Conservation (phyloP, 2,797 vertebrate species). For the Typhlichthys eigenmanni region DNA sequence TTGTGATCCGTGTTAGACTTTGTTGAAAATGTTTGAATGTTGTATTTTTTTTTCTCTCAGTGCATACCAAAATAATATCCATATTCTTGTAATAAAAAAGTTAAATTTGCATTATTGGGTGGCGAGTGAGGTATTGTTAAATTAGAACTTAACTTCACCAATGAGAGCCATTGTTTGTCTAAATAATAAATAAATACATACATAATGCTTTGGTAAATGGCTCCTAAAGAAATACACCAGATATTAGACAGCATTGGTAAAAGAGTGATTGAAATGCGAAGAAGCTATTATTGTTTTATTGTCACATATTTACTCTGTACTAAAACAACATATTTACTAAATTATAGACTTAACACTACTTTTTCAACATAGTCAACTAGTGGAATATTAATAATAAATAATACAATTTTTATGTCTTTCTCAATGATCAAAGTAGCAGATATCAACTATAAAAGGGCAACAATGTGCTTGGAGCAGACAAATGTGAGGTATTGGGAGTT, state of each 20-base stretch:
- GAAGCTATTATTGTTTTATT: constrained; percentile 62
- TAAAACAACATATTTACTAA: constrained; percentile 64
- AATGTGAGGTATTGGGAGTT: too few relatives aligned
- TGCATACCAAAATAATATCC: constrained; percentile 70
- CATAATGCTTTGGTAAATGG: neutral
- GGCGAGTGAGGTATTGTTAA: neutral
- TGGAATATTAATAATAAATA: constrained; percentile 47
- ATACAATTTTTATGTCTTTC: constrained; percentile 33
- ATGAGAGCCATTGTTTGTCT: too few relatives aligned
- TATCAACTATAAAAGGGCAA: constrained; percentile 54
- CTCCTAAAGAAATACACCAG: neutral
- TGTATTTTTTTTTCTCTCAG: constrained; percentile 68
- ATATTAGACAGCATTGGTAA: neutral
- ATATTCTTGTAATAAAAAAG: constrained; percentile 83
- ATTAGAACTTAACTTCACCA: neutral
- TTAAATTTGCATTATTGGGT: constrained; percentile 30
- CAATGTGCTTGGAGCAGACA: constrained; percentile 29
- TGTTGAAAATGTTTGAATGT: constrained; percentile 55
- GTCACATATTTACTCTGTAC: constrained; percentile 43
- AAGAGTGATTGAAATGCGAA: constrained; percentile 32
- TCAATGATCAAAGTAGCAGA: constrained; percentile 50
- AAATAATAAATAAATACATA: neutral
- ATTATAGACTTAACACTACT: constrained; percentile 43
- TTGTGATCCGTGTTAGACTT: constrained; percentile 57
- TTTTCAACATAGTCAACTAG: constrained; percentile 50